Evolutionary conservation across 2,797 vertebrate genomes (phyloP), one percentile per base, ranked within the genome.

Genomic region (Borostomias antarcticus): DNA sequence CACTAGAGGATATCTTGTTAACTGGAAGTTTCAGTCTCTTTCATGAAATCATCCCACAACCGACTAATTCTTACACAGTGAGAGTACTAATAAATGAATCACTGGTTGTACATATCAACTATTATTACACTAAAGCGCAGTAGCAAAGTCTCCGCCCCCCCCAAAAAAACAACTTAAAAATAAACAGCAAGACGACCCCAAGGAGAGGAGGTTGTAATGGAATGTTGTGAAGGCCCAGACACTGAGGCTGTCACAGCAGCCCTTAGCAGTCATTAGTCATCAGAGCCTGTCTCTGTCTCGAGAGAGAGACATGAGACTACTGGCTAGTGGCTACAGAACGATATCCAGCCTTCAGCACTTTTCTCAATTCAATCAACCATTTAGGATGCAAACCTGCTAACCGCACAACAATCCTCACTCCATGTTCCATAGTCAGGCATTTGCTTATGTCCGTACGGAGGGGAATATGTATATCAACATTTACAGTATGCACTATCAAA

Each of bases 181-280:
- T n/a, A n/a, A n/a, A n/a, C n/a, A n/a, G n/a, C n/a, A n/a, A n/a
- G n/a, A n/a, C n/a, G n/a, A n/a, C n/a, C n/a, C n/a, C n/a, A n/a
- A n/a, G n/a, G n/a, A n/a, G n/a, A n/a, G n/a, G n/a, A n/a, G n/a
- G n/a, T n/a, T n/a, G n/a, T n/a, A n/a, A n/a, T n/a, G 43, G 43
- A n/a, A 45, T 13, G 43, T n/a, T 45, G 43, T 45, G 48, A 23
- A 25, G 8, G 84, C 74, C 64, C 78, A 84, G 82, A 85, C 80
- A 72, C 70, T 30, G 66, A 66, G 81, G 75, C 79, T 84, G 77
- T 86, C 73, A 78, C 77, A 78, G 75, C 81, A 80, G 76, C 73
- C 72, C 81, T 86, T 83, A 78, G 60, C 63, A 43, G 73, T 88
- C 82, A 85, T 87, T 84, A 87, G 80, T 80, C 82, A 81, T 77